Base-by-base conservation (phyloP, 2,113 vertebrate genomes). In the Odocoileus virginianus region DNA sequence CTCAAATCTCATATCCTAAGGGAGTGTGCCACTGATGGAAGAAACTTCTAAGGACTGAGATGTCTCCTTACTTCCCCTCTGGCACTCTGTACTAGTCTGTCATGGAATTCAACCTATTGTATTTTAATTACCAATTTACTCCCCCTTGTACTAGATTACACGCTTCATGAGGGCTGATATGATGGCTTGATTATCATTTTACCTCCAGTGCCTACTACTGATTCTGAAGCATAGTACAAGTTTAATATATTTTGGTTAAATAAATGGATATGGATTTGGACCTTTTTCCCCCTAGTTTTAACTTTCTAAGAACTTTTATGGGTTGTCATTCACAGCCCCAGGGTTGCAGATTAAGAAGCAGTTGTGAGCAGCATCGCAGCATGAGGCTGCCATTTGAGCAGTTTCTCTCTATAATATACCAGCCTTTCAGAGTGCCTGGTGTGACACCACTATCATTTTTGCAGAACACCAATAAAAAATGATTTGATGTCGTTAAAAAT, bases 271-370 rank as follows among this genome's bases (percentile, higher is more conserved):
- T 61, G 12, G 36, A 88, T 94, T 60, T 90, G 67, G 55, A 25
- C 14, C 57, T 87, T 40, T 89, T 96, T 54, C 25, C 3, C 4
- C 15, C 19, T 79, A 89, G 57, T 58, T 96, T 84, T 93, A 95
- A 84, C 86, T 96, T 97, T 96, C 89, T 47, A 95, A 95, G 86
- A 97, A 92, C 45, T 91, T 94, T 52, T 61, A 83, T 45, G 45
- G 78, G 50, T 86, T 97, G 95, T 95, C 95, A 98, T 64, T 97
- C 94, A 98, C 55, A 98, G 84, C 94, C 60, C 90, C 89, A 83
- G 91, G 96, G 91, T 50, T 92, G 45, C 71, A 97, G 85, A 95
- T 97, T 96, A 96, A 97, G 96, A 95, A 97, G 91, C 61, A 91
- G 67, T 78, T 87, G 58, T 97, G 92, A 94, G 67, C 54, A 57